Evolutionary conservation across 2,888 invertebrate species (phyloP).

Genomic region (Temnothorax rugatulus): DNA sequence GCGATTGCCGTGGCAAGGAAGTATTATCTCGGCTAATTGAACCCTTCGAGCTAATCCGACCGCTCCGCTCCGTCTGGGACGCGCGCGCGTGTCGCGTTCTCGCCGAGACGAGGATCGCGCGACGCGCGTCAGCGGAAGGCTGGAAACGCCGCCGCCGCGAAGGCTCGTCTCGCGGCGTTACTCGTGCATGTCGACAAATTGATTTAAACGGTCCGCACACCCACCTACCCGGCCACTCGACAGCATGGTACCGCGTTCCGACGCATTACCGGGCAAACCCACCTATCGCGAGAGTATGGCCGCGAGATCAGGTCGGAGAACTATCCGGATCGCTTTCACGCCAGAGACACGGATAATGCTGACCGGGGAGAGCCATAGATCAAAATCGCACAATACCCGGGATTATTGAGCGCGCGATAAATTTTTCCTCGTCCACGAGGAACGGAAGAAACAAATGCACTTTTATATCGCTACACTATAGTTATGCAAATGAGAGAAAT

Average conservation of each 20-base stretch:
- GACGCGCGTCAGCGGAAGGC: conserved; percentile 48
- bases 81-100: conserved; percentile 3
- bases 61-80: neutral
- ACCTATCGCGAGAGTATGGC: conserved; percentile 35
- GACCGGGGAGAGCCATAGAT: conserved; percentile 8
- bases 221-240: conserved; percentile 63
- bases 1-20: neutral
- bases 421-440: neutral
- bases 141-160: conserved; percentile 48
- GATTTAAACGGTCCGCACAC: conserved; percentile 74
- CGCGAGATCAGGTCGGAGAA: conserved; percentile 26
- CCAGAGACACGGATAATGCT: conserved; percentile 1
- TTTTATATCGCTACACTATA: neutral
- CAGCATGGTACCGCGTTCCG: conserved; percentile 28
- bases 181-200: conserved; percentile 73
- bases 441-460: conserved; percentile 2
- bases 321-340: conserved; percentile 28
- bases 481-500: conserved; percentile 7
- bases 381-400: conserved; percentile 22
- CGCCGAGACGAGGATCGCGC: neutral
- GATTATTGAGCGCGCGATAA: conserved; percentile 3
- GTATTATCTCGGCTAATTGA: neutral
- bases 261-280: conserved; percentile 18
- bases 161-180: conserved; percentile 54
- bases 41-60: neutral